Conservation (phyloP, 2,888 invertebrate genomes). For the Caenorhabditis parvicauda region DNA sequence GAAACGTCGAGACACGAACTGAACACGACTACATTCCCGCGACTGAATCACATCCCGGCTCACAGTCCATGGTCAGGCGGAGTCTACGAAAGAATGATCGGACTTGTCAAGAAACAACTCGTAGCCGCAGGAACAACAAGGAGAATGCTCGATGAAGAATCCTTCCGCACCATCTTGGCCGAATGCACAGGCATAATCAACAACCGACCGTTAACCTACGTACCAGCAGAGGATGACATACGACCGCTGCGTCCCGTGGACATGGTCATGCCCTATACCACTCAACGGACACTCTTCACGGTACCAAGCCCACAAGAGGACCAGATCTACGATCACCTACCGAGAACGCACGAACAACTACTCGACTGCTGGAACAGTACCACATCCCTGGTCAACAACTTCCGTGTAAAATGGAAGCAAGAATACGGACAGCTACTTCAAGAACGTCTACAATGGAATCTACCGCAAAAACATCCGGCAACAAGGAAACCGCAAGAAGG, state of each 20-base stretch:
- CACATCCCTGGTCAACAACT: neutral
- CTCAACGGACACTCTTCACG: no score
- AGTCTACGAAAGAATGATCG: constrained; percentile 64
- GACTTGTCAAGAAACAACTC: constrained; percentile 17
- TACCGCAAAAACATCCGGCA: neutral
- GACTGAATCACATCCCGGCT: no score
- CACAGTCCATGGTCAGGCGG: constrained; percentile 65
- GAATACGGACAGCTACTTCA: constrained; percentile 9
- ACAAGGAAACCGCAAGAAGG: neutral
- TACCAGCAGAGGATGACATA: neutral
- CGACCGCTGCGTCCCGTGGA: constrained; percentile 7
- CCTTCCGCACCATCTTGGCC: constrained; percentile 2
- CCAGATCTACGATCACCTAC: neutral
- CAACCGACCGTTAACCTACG: constrained; percentile 3
- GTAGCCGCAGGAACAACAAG: constrained; percentile 2
- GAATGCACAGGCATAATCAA: constrained; percentile 3
- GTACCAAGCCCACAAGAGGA: no score
- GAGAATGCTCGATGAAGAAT: neutral
- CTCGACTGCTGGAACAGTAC: constrained; percentile 2
- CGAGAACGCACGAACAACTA: neutral
- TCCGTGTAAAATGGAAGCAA: neutral
- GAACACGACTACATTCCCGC: neutral
- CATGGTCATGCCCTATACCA: constrained; percentile 1
- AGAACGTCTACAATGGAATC: neutral
- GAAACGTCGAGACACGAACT: neutral